A percentile compares a stretch with the other conserved stretches of the same genome.
Conservation (phyloP, 1,140 invertebrate genomes). For the Lepidurus arcticus region DNA sequence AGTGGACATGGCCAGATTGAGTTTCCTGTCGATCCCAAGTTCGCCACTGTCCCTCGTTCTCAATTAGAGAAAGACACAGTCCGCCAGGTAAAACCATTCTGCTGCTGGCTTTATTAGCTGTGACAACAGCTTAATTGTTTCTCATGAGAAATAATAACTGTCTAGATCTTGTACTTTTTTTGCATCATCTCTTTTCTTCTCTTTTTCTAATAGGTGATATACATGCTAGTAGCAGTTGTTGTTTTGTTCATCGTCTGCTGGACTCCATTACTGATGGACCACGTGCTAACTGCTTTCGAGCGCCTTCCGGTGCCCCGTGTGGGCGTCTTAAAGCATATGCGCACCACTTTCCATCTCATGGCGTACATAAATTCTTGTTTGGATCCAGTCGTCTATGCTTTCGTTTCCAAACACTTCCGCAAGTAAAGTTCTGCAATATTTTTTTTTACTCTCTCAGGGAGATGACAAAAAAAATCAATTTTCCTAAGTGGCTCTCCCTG, state of each 20-base stretch:
- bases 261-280: conserved; percentile 59
- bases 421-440: neutral
- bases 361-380: conserved; percentile 69
- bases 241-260: conserved; percentile 62
- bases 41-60: conserved; percentile 16
- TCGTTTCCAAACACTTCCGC: conserved; percentile 75
- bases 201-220: conserved; percentile 54
- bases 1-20: conserved; percentile 13
- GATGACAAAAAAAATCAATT: conserved; percentile 17
- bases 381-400: conserved; percentile 72
- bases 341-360: conserved; percentile 57
- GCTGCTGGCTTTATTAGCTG: neutral
- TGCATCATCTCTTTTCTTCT: neutral
- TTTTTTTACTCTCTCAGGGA: neutral
- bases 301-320: conserved; percentile 46
- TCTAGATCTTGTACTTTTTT: neutral
- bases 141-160: neutral
- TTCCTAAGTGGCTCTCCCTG: conserved; percentile 19
- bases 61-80: conserved; percentile 31
- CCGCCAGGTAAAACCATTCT: conserved; percentile 17
- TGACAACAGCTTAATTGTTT: no score
- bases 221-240: conserved; percentile 64
- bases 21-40: conserved; percentile 7
- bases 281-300: conserved; percentile 58
- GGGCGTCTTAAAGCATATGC: conserved; percentile 56